Percentiles rank a stretch among this genome's conserved stretches.
phyloP scores from a whole-genome alignment of 2,797 vertebrate species.

The Rostrhamus sociabilis region DNA sequence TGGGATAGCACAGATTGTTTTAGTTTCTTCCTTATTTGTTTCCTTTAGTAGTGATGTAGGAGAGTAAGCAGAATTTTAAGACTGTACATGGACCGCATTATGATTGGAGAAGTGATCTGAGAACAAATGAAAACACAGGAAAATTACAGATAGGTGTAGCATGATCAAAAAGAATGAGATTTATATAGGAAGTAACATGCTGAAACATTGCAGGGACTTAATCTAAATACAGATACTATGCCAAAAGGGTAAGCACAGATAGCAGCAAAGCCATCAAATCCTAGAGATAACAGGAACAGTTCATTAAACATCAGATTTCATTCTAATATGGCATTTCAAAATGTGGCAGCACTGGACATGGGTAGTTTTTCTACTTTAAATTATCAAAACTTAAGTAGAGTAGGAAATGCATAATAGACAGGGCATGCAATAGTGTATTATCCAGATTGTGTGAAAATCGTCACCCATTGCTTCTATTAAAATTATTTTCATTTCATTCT shows the following conservation, averaged over 20 bases:
- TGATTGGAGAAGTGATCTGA: neutral
- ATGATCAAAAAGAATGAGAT: neutral
- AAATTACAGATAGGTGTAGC: neutral
- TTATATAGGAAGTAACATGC: neutral
- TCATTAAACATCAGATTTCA: neutral
- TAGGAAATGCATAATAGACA: neutral
- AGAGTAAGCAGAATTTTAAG: neutral
- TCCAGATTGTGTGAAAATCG: neutral
- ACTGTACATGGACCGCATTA: neutral
- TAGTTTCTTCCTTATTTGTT: neutral
- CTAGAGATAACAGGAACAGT: neutral
- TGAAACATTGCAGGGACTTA: neutral
- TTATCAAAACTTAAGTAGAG: neutral
- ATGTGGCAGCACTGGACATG: neutral
- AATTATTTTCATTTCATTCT: neutral
- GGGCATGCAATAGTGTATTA: neutral
- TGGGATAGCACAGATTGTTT: neutral
- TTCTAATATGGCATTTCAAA: neutral
- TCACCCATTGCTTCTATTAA: neutral
- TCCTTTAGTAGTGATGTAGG: neutral
- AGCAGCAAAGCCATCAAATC: neutral
- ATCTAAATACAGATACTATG: neutral
- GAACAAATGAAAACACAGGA: neutral
- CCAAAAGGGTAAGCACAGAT: neutral
- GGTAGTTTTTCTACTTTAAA: neutral